Percentiles rank a stretch among this genome's conserved stretches.
phyloP scores from a whole-genome alignment of 2,113 vertebrate genomes.

The Carassius gibelio region DNA sequence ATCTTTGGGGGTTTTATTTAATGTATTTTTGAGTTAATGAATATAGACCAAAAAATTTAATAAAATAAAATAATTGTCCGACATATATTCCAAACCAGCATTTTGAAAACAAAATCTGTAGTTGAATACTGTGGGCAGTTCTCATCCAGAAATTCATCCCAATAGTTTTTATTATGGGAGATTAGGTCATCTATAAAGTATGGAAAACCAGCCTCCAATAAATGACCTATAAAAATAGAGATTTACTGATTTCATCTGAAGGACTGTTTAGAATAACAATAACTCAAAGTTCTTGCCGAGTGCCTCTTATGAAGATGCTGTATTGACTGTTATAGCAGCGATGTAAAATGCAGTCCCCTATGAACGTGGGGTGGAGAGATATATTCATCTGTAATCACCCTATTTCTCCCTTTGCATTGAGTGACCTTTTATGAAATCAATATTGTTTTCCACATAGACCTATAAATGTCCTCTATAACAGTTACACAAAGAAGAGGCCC shows the following conservation, averaged over 20 bases:
- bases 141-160: neutral
- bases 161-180: neutral
- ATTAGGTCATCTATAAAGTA: neutral
- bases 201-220: neutral
- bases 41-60: neutral
- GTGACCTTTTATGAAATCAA: conserved; percentile 73
- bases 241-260: conserved; percentile 18
- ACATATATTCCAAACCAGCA: neutral
- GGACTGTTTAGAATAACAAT: conserved; percentile 1
- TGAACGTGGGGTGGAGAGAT: conserved; percentile 51
- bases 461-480: conserved; percentile 62
- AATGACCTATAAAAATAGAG: neutral
- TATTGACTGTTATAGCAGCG: conserved; percentile 25
- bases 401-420: conserved; percentile 59
- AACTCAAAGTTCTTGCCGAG: conserved; percentile 6
- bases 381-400: conserved; percentile 65
- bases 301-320: conserved; percentile 44
- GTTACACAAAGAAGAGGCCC: conserved; percentile 30
- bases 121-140: neutral
- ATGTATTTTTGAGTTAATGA: neutral
- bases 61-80: neutral
- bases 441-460: conserved; percentile 58
- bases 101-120: neutral
- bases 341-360: neutral
- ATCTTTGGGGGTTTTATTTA: neutral